Evolutionary conservation across 2,113 vertebrate genomes (phyloP).

Genomic region (Rana temporaria): DNA sequence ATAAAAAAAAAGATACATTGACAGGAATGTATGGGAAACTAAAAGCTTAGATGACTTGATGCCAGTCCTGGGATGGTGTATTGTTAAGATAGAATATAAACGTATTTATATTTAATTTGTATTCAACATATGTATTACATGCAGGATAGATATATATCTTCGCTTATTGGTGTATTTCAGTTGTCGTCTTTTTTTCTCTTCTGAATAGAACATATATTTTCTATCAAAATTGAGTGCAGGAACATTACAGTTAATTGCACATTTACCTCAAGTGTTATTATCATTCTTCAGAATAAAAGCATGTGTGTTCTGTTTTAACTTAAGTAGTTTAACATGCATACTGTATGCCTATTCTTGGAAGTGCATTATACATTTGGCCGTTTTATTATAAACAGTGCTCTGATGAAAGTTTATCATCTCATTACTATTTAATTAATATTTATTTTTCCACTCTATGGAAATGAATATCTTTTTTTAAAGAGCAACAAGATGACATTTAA

Average conservation of each 20-base stretch:
- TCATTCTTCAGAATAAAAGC: slow-evolving; percentile 2
- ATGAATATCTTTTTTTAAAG: background rate
- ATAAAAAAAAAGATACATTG: background rate
- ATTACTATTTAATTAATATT: background rate
- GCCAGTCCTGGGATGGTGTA: background rate
- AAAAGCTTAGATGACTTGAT: background rate
- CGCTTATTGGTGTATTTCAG: background rate
- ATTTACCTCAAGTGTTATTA: background rate
- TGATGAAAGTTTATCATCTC: background rate
- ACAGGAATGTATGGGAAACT: background rate
- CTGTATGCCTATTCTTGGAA: background rate
- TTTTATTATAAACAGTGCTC: slow-evolving; percentile 11
- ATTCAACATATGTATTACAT: slow-evolving; percentile 35
- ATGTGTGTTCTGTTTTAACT: slow-evolving; percentile 2
- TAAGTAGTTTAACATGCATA: background rate
- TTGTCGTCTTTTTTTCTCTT: background rate
- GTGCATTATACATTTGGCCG: background rate
- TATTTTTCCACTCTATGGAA: background rate
- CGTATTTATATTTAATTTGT: slow-evolving; percentile 5
- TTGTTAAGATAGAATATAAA: slow-evolving; percentile 14
- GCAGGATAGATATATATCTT: background rate
- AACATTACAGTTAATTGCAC: slow-evolving; percentile 11
- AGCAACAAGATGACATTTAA: background rate
- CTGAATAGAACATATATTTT: background rate
- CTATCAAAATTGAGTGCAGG: background rate